A percentile compares a stretch with the other conserved stretches of the same genome.
Evolutionary conservation across 2,797 vertebrate species (phyloP).

Genomic region (Carcharodon carcharias): DNA sequence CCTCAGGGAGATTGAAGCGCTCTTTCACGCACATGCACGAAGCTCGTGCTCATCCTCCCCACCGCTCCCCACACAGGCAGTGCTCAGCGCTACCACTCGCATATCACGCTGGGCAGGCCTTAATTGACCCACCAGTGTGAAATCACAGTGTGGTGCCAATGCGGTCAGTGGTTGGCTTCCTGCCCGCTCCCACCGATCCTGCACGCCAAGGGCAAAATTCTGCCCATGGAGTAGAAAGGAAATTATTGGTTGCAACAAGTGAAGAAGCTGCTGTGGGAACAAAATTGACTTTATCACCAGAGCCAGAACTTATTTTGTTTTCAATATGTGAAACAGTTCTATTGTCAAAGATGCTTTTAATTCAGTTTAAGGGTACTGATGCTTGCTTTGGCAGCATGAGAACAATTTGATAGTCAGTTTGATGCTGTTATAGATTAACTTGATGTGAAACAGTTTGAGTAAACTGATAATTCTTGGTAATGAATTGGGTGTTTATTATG

Average conservation of each 20-base stretch:
- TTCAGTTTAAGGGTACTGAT: not conserved
- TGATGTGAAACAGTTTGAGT: not conserved
- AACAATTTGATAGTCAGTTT: not conserved
- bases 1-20: too few species aligned
- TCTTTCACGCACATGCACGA: too few species aligned
- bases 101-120: too few species aligned
- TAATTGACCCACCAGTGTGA: too few species aligned
- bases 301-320: not conserved
- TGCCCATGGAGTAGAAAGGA: not conserved
- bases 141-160: too few species aligned
- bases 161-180: too few species aligned
- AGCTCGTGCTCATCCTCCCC: too few species aligned
- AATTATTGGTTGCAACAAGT: not conserved
- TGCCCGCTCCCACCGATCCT: too few species aligned
- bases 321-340: not conserved
- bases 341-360: not conserved
- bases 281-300: not conserved
- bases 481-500: not conserved
- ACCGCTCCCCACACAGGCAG: too few species aligned
- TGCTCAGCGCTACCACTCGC: too few species aligned
- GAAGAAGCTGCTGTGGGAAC: not conserved
- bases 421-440: not conserved
- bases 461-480: not conserved
- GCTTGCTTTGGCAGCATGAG: not conserved
- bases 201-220: too few species aligned